Percentiles rank a stretch among this genome's conserved stretches.
These are phyloP conservation scores for Nautilus pompilius DNA, from an alignment of 1,140 invertebrate genomes.

Conservation along the genomic window DNA sequence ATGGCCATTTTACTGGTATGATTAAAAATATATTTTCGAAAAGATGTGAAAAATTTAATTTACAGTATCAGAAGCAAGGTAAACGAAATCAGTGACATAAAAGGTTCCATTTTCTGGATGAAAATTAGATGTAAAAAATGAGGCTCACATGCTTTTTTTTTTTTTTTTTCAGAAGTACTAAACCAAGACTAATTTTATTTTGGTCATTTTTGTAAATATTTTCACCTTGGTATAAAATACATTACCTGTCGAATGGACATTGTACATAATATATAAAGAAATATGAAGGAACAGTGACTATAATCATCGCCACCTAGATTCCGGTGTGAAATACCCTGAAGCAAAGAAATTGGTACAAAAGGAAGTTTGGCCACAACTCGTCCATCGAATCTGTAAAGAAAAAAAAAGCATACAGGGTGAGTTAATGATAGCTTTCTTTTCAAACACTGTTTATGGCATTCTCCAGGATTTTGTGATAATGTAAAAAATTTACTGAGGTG, in stretches of 20 bases:
- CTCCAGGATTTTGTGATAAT: too few species aligned
- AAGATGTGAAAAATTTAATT: not conserved
- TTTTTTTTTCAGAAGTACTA: too few species aligned
- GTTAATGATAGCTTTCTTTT: too few species aligned
- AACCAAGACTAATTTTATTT: too few species aligned
- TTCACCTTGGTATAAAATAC: not conserved
- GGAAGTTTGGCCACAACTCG: conserved; percentile 95
- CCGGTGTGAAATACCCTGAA: conserved; percentile 94
- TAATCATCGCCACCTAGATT: conserved; percentile 95
- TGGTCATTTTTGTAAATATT: not conserved
- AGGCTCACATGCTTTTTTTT: too few species aligned
- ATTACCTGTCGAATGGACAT: conserved; percentile 93
- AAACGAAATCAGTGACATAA: not conserved
- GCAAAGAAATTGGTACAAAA: conserved; percentile 92
- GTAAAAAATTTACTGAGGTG: too few species aligned
- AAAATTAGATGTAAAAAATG: not conserved
- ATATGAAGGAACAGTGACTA: conserved; percentile 99
- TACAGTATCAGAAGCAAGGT: not conserved
- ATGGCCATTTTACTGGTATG: too few species aligned
- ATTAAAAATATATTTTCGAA: not conserved
- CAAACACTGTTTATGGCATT: too few species aligned
- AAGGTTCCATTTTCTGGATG: not conserved
- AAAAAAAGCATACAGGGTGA: not conserved
- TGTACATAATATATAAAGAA: conserved; percentile 97
- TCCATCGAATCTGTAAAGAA: conserved; percentile 86